phyloP scores from a whole-genome alignment of 2,797 vertebrate species.

The Coluber constrictor region DNA sequence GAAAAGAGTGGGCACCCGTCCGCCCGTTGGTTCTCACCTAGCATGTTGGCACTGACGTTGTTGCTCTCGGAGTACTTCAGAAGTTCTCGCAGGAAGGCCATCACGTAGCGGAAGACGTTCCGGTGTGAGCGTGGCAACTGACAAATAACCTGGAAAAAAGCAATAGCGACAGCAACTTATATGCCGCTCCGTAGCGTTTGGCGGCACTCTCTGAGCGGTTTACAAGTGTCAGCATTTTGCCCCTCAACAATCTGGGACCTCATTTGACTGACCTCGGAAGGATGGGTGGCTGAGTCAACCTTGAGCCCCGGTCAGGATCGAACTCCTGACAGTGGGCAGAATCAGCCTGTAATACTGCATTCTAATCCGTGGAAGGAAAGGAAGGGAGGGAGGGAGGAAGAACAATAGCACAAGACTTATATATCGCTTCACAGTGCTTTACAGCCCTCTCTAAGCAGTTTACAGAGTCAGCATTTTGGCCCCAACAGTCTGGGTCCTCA shows the following conservation, averaged over 20 bases:
- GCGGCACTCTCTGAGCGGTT: neutral
- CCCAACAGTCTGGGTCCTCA: too few relatives aligned
- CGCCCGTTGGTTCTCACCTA: constrained; percentile 72
- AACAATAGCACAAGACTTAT: too few relatives aligned
- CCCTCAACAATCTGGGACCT: neutral
- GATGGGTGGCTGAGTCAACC: neutral
- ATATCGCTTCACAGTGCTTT: too few relatives aligned
- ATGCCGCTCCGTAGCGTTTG: neutral
- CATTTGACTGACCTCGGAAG: neutral
- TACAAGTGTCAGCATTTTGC: neutral
- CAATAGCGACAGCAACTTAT: neutral
- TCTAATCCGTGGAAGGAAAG: too few relatives aligned
- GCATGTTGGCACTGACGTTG: constrained; percentile 87
- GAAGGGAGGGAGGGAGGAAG: too few relatives aligned
- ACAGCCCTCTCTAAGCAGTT: too few relatives aligned
- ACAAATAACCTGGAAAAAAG: constrained; percentile 80
- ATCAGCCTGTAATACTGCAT: too few relatives aligned
- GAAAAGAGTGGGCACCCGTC: fast-evolving
- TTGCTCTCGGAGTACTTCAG: constrained; percentile 88
- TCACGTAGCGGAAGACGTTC: constrained; percentile 92
- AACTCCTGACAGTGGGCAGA: neutral
- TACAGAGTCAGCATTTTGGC: too few relatives aligned
- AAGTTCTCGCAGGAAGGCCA: constrained; percentile 92
- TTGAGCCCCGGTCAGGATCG: neutral
- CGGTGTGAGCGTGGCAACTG: constrained; percentile 90